Evolutionary conservation across 2,797 vertebrate genomes (phyloP).

Genomic region (Pseudomugil gertrudae): DNA sequence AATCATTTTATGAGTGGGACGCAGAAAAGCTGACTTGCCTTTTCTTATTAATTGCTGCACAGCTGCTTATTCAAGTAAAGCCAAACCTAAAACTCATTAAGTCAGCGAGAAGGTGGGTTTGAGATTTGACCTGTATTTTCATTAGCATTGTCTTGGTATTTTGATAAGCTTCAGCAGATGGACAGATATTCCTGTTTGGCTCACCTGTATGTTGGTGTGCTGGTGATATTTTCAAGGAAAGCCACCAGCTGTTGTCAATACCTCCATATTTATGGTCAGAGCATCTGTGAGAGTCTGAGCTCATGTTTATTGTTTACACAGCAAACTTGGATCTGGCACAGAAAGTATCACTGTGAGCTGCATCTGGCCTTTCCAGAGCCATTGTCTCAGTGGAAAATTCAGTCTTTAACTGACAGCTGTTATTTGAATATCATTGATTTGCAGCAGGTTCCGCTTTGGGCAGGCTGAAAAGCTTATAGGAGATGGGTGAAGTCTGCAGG

Average conservation of each 20-base stretch:
- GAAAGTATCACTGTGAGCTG: background rate
- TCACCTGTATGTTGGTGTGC: conserved; percentile 16
- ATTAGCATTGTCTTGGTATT: conserved; percentile 56
- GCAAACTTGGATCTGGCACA: conserved; percentile 24
- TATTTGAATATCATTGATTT: background rate
- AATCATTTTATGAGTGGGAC: background rate
- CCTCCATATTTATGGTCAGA: conserved; percentile 23
- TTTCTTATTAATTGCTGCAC: conserved; percentile 2
- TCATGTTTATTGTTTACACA: conserved; percentile 6
- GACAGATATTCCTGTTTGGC: conserved; percentile 45
- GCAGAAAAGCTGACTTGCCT: background rate
- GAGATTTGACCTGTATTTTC: conserved; percentile 36
- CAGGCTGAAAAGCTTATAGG: conserved; percentile 15
- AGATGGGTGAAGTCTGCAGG: background rate
- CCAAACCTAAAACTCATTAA: conserved; percentile 51
- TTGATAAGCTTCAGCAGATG: conserved; percentile 52
- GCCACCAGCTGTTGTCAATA: conserved; percentile 41
- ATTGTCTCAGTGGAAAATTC: conserved; percentile 11
- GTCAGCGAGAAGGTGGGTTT: conserved; percentile 22
- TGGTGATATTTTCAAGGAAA: conserved; percentile 40
- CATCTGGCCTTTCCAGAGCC: conserved; percentile 11
- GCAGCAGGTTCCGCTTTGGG: background rate
- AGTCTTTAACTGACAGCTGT: conserved; percentile 20
- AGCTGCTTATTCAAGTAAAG: conserved; percentile 32
- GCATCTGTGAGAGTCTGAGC: background rate